Evolutionary conservation across 64 coral and sea anemone species (phyloP), one percentile per base, ranked within the genome.

Genomic region (Dendronephthya gigantea): DNA sequence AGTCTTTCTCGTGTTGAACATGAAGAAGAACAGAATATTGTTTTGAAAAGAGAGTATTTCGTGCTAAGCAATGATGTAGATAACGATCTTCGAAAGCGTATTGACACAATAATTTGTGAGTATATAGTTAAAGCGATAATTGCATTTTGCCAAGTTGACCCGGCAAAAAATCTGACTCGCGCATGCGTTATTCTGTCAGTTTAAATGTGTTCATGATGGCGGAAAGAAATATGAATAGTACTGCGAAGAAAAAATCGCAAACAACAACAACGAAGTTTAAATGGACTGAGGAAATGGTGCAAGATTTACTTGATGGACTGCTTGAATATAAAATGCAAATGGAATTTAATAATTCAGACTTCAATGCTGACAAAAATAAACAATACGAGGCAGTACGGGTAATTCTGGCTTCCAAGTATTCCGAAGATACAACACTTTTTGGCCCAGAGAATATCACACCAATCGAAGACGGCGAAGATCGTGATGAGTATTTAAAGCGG

Each of bases 351-450:
- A 88, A 88, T 82, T 30, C 82, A 33, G 74, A 82, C 47, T 81
- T 88, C 14, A 88, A 88, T 49, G 43, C 86, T 49, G 40, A 88
- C 50, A 88, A 88, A 82, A 88, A 48, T 49, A 88, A 88, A 50
- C 87, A 88, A 56, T 88, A 88, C 48, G 45, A 88, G 82, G 88
- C 56, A 55, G 88, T 84, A 40, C 37, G 87, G 41, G 38, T 39
- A 48, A 79, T 50, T 41, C 38, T 88, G 87, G 87, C 81, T 52
- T 82, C 48, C 34, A 88, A 56, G 81, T 88, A 88, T 88, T 32
- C 41, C 58, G 84, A 28, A 41, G 84, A 85, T 39, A 65, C 49
- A 84, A 28, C 25, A 51, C 83, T 51, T 51, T 52, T 84, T 84
- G 83, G 45, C 29, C 45, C 45, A 51, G 50, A 45, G 41, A 45